Evolutionary conservation across 2,888 invertebrate species (phyloP).

Genomic region (Acheta domesticus): DNA sequence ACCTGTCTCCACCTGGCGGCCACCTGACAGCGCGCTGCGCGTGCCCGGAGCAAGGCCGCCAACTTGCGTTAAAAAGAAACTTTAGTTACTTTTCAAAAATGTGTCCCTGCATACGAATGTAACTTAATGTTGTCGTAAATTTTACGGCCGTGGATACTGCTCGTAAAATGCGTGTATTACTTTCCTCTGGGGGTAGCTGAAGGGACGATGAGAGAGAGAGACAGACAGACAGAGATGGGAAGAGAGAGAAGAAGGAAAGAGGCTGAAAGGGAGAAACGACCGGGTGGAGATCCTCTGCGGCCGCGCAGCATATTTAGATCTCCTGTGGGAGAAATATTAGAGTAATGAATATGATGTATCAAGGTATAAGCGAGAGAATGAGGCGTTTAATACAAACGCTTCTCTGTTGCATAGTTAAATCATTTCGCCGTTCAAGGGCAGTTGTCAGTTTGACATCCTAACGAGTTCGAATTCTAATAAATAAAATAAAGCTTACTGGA

Average conservation of each 20-base stretch:
- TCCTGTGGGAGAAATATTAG: not conserved
- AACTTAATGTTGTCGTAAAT: slow-evolving; percentile 11
- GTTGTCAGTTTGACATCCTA: too few species aligned
- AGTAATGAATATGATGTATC: slow-evolving; percentile 4
- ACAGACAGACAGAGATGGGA: not conserved
- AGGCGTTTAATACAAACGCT: not conserved
- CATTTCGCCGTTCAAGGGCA: too few species aligned
- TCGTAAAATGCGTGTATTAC: slow-evolving; percentile 6
- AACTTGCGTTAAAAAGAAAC: slow-evolving; percentile 18
- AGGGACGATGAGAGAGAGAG: not conserved
- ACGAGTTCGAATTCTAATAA: too few species aligned
- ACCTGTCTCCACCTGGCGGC: slow-evolving; percentile 9
- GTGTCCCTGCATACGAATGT: slow-evolving; percentile 18
- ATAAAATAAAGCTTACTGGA: too few species aligned
- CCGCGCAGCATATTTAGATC: not conserved
- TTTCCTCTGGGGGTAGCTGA: not conserved
- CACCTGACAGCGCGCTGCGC: not conserved
- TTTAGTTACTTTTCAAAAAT: slow-evolving; percentile 18
- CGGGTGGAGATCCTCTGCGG: not conserved
- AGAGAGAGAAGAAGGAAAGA: too few species aligned
- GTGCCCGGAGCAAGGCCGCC: not conserved
- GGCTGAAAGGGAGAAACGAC: not conserved
- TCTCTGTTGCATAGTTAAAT: too few species aligned
- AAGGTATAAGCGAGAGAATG: not conserved
- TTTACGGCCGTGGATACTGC: not conserved